Conservation (phyloP, 1,140 invertebrate genomes). For the Ylistrum balloti region DNA sequence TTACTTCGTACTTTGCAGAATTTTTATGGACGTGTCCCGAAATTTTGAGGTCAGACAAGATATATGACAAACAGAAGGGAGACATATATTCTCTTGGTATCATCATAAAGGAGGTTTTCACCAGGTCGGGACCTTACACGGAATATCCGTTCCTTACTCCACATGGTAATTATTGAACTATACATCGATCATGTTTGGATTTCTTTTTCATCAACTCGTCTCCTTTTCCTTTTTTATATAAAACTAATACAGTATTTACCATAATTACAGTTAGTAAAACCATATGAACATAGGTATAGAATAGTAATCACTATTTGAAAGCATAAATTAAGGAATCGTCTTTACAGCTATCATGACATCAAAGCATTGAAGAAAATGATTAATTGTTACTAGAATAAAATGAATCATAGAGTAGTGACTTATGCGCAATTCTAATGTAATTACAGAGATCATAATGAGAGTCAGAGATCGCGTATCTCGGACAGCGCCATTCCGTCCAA, state of each 20-base stretch:
- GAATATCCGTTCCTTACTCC: conserved; percentile 70
- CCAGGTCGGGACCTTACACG: conserved; percentile 72
- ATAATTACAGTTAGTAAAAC: too few species aligned
- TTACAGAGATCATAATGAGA: conserved; percentile 72
- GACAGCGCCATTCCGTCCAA: conserved; percentile 65
- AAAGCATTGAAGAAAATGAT: too few species aligned
- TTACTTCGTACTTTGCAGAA: conserved; percentile 63
- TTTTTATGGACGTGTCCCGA: conserved; percentile 78
- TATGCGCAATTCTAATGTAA: conserved; percentile 40
- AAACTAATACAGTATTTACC: too few species aligned
- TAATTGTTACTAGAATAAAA: too few species aligned
- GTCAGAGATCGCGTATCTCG: conserved; percentile 55
- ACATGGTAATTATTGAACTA: conserved; percentile 64
- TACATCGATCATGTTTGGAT: too few species aligned
- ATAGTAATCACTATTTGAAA: too few species aligned
- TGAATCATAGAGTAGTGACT: not conserved
- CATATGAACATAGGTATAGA: too few species aligned
- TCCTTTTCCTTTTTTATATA: too few species aligned
- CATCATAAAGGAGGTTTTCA: conserved; percentile 78
- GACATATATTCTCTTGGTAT: conserved; percentile 78
- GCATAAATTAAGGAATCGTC: too few species aligned
- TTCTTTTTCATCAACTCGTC: too few species aligned
- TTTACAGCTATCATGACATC: too few species aligned
- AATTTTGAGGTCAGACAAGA: conserved; percentile 67
- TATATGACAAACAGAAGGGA: conserved; percentile 71